Conservation (phyloP, 2,797 vertebrate species). For the Myotis daubentonii region DNA sequence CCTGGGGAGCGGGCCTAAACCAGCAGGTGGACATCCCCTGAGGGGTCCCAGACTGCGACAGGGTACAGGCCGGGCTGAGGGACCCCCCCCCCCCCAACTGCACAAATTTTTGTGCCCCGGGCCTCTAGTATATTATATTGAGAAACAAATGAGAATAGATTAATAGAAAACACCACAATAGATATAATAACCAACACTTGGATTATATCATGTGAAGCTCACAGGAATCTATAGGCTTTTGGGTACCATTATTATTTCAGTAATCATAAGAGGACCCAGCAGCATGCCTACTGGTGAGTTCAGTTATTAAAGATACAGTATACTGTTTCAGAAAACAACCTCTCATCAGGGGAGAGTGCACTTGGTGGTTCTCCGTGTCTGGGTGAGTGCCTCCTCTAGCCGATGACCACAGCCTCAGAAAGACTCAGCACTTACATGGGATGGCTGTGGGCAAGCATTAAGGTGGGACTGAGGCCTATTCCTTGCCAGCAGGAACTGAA, state of each 20-base stretch:
- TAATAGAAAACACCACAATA: fast-evolving
- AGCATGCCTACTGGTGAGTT: background rate
- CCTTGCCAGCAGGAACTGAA: no score
- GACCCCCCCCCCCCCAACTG: no score
- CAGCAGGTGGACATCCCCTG: no score
- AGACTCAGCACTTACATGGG: background rate
- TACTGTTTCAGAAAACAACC: background rate
- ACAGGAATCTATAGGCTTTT: fast-evolving
- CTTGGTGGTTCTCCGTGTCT: fast-evolving
- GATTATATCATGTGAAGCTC: fast-evolving
- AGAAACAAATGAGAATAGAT: background rate
- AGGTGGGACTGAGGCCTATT: no score
- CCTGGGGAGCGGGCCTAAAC: no score
- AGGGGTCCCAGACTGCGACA: no score
- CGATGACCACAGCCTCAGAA: fast-evolving
- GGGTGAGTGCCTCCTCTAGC: background rate
- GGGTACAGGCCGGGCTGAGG: no score
- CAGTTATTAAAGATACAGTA: background rate
- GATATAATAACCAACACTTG: fast-evolving
- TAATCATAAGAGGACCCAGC: background rate
- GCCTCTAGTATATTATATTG: no score
- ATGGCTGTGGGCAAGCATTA: background rate
- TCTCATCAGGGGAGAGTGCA: background rate
- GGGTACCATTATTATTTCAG: fast-evolving
- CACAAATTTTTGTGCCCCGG: no score